Evolutionary conservation across 2,888 invertebrate species (phyloP), one percentile per base, ranked within the genome.

Genomic region (Pyrrhia umbra): DNA sequence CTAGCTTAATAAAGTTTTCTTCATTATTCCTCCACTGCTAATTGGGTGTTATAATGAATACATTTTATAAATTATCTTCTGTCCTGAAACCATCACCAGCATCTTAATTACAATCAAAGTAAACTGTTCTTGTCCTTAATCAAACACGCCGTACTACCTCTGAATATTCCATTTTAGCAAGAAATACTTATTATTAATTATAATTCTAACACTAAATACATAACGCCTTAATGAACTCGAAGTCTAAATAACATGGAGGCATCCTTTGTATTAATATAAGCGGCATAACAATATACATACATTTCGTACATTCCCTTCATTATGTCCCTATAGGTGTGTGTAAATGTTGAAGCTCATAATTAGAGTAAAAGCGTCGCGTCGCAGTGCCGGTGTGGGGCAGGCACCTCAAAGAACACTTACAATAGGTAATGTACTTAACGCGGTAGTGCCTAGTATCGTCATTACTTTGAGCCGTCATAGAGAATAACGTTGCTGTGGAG

Each of bases 391-490:
- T 88, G 90, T 85, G 86, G 82, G 83, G 88, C 85, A 89, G 88
- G 85, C 86, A 85, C 90, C 92, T 92, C 90, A 90, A 89, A 92
- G 92, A 90, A 92, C 92, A 89, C 92, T 92, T 91, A 93, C 93
- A 94, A 94, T 94, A 92, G 92, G 91, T 94, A 94, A 94, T 93
- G 92, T 94, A 92, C 94, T 94, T 94, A 93, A 90, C 89, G 88
- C 85, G 87, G 89, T 87, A 88, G 86, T 88, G 86, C 89, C 88
- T 90, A 88, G 89, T 89, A 86, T 90, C 90, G 90, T 90, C 92
- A 91, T 94, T 92, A 92, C 92, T 92, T 88, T 89, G 91, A 91
- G 85, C 85, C 88, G 85, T 82, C 85, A 82, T 82, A 79, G 60
- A 65, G 88, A 81, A 89, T 73, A 86, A 61, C 65, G 67, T 71